Evolutionary conservation across 2,888 invertebrate species (phyloP), one percentile per base, ranked within the genome.

Genomic region (Eupithecia vulgata): DNA sequence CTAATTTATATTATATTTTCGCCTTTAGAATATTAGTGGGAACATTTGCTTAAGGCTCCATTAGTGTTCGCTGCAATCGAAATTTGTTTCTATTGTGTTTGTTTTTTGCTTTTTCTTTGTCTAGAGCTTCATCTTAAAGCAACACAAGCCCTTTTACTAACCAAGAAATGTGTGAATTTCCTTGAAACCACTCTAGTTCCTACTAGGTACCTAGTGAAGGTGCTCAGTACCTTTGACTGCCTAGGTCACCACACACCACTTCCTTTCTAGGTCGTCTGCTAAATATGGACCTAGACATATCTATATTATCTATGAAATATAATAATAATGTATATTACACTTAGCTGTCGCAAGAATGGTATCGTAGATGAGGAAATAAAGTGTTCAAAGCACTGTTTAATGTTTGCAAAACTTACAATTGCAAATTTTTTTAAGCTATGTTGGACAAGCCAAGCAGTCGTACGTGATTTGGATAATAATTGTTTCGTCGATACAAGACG

Each of bases 121-220:
- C 5, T 57, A 13, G 25, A 57, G 57, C 25, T 12, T 57, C 21
- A 52, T 10, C 8, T 52, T 25, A 25, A 25, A 5, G 12, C 52
- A 52, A 21, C 21, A 52, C 12, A 57, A 57, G 25, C 12, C 25
- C 52, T 25, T 25, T 25, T 57, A 52, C 48, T 21, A 57, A 52
- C 7, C 57, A 25, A 57, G 57, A 57, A 25, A 57, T 25, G 25
- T 57, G 25, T 21, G 21, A 21, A 21, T 69, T 69, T 42, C 72
- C 74, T 74, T 64, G 73, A 76, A 75, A 68, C 71, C 74, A 71
- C 73, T 79, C 81, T 81, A 81, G 85, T 86, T 85, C 85, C 84
- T 85, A 79, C 82, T 83, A n/a, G n/a, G n/a, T n/a, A n/a, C n/a
- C n/a, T n/a, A 92, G 92, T 89, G 91, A 92, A 91, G 86, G 92